phyloP scores from a whole-genome alignment of 2,888 invertebrate species.

The Idaea aversata region DNA sequence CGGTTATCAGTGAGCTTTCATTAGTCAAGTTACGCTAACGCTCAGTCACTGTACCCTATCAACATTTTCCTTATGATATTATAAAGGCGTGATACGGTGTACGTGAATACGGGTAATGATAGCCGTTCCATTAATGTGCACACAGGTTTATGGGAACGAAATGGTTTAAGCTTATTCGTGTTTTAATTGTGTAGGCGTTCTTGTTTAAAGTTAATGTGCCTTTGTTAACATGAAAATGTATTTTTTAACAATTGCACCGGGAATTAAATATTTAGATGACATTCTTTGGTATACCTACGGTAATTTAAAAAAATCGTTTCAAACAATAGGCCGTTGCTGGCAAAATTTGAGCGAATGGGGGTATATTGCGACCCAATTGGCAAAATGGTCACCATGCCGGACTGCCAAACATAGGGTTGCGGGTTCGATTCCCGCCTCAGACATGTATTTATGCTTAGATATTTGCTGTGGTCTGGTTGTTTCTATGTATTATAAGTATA shows the following conservation, averaged over 20 bases:
- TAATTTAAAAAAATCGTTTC: no score
- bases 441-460: no score
- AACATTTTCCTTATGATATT: constrained; percentile 43
- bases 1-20: constrained; percentile 28
- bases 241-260: background rate
- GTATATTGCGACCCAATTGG: no score
- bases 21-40: constrained; percentile 31
- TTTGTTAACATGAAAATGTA: background rate
- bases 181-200: constrained; percentile 16
- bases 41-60: constrained; percentile 41
- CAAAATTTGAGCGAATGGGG: no score
- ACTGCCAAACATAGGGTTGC: no score
- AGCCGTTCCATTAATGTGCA: constrained; percentile 28
- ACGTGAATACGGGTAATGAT: constrained; percentile 26
- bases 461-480: no score
- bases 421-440: no score
- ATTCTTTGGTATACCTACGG: no score
- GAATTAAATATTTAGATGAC: background rate
- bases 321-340: no score
- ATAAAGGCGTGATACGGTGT: constrained; percentile 23
- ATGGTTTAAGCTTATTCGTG: constrained; percentile 15
- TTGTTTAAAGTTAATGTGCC: constrained; percentile 3
- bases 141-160: constrained; percentile 25
- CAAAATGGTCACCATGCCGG: no score
- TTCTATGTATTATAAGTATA: no score